Evolutionary conservation across 2,797 vertebrate species (phyloP).

Genomic region (Heteromormyrus szaboi): DNA sequence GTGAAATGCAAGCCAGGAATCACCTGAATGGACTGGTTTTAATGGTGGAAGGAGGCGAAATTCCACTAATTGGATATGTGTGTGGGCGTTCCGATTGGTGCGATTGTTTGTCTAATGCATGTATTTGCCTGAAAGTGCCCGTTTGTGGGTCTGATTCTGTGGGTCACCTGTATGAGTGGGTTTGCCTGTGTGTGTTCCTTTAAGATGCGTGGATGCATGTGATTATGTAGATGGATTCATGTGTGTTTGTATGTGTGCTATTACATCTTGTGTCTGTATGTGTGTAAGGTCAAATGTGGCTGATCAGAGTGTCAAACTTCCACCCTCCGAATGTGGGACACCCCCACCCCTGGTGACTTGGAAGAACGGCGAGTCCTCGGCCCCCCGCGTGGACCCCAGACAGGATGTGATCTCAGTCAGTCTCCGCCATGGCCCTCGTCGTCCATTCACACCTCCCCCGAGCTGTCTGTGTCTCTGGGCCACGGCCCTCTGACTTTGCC

Average conservation of each 20-base stretch:
- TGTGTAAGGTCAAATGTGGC: slow-evolving; percentile 5
- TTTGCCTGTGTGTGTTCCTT: neutral
- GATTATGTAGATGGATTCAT: neutral
- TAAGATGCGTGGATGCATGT: neutral
- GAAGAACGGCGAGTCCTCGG: neutral
- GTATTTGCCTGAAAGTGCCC: neutral
- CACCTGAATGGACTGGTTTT: neutral
- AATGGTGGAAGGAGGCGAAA: neutral
- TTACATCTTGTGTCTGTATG: neutral
- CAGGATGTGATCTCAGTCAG: slow-evolving; percentile 2
- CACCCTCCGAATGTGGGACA: neutral
- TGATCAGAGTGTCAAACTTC: neutral
- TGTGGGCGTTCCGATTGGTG: neutral
- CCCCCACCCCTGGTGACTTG: neutral
- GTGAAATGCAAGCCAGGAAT: neutral
- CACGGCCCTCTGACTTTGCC: neutral
- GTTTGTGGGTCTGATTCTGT: neutral
- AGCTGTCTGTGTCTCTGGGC: slow-evolving; percentile 1
- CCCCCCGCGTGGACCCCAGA: slow-evolving; percentile 11
- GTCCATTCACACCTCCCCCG: slow-evolving; percentile 1
- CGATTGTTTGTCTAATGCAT: neutral
- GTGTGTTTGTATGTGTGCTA: neutral
- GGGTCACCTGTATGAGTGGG: neutral
- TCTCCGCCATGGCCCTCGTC: neutral
- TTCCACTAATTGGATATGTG: neutral